Percentiles rank a stretch among this genome's conserved stretches.
These are phyloP conservation scores for Dasyornis broadbenti DNA, from an alignment of 2,113 vertebrate species.

Conservation along the genomic window DNA sequence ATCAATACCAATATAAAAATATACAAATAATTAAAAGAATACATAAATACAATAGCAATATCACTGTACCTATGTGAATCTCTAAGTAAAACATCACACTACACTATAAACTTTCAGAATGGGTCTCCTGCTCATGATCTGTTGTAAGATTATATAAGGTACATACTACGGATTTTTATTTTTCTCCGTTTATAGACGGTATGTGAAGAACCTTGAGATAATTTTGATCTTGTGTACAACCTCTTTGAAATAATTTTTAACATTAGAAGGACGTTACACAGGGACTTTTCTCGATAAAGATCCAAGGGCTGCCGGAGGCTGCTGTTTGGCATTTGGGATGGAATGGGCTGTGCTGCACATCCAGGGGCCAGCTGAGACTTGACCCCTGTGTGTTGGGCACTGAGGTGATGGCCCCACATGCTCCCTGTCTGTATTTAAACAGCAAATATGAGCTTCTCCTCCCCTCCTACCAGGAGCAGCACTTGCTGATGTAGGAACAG, in stretches of 20 bases:
- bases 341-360: not conserved
- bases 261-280: not conserved
- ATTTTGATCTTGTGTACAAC: not conserved
- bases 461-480: not conserved
- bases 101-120: not conserved
- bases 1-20: not conserved
- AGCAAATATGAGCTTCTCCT: not conserved
- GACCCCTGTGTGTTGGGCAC: rapidly evolving
- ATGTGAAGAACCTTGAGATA: not conserved
- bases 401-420: not conserved
- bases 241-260: not conserved
- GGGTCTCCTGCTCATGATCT: not conserved
- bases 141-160: not conserved
- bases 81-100: not conserved
- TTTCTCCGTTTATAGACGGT: not conserved
- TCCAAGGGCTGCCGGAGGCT: not conserved
- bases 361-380: not conserved
- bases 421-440: not conserved
- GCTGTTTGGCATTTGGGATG: not conserved
- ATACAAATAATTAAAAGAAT: not conserved
- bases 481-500: not conserved
- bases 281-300: not conserved
- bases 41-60: not conserved
- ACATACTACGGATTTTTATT: not conserved
- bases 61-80: not conserved